Evolutionary conservation across 2,888 invertebrate genomes (phyloP), one percentile per base, ranked within the genome.

Genomic region (Noctuana brunneofusca): DNA sequence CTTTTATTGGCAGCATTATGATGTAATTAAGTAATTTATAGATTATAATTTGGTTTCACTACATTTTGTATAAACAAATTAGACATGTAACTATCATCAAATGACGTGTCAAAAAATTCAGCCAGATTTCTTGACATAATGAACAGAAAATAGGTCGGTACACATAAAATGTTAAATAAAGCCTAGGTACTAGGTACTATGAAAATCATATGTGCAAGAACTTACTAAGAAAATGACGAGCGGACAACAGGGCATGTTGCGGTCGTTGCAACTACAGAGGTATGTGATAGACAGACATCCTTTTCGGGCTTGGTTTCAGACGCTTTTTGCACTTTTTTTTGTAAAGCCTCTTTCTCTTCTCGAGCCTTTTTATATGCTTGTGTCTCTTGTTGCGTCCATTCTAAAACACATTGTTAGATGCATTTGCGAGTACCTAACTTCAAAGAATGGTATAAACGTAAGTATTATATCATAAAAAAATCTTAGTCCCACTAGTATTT

Each of bases 351-450:
- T 69, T 70, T 85, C 70, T 88, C 88, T 18, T 89, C 89, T 14
- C 75, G 76, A 8, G 91, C 91, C 65, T 87, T 89, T 69, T 80
- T 85, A 57, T 69, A 86, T 12, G 91, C 91, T 38, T 72, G 32
- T 3, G 80, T 77, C 74, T 91, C 91, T 73, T 89, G 89, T 12
- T 84, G 74, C 22, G 87, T 82, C 86, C 87, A 87, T 76, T 89
- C 91, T 91, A 58, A 79, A 41, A 9, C n/a, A 18, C 12, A 22
- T 35, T 55, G 58, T 55, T 18, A 35, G 66, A 32, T 56, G 18
- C 16, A 18, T n/a, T n/a, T n/a, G n/a, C 9, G n/a, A 22, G 20
- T 48, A 48, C 20, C 11, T 48, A 48, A 48, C 11, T 48, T 48
- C 8, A 16, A 16, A 43, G 8, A 27, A 27, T 9, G 27, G 27